Conservation (phyloP, 2,888 invertebrate genomes). For the Hetaerina titia region DNA sequence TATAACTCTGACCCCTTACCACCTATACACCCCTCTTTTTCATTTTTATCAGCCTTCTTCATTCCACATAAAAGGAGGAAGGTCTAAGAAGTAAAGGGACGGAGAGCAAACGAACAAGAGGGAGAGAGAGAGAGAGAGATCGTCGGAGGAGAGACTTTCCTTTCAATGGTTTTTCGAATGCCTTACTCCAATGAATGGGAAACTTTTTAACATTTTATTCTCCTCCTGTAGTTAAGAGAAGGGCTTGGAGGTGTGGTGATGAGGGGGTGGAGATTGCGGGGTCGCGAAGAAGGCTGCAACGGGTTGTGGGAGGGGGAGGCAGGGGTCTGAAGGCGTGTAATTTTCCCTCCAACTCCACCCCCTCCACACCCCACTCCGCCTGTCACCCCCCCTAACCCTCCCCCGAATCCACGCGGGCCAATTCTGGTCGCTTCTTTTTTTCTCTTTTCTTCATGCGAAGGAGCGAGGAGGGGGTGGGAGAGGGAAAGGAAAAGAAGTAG, state of each 20-base stretch:
- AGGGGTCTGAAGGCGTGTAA: constrained; percentile 13
- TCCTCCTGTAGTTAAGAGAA: neutral
- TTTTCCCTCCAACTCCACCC: neutral
- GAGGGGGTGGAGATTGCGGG: neutral
- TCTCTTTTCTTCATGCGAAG: neutral
- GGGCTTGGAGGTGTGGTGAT: neutral
- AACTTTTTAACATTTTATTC: constrained; percentile 47
- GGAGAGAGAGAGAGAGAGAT: neutral
- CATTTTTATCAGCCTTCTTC: neutral
- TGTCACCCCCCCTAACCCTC: neutral
- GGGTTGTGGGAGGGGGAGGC: neutral
- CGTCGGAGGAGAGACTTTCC: neutral
- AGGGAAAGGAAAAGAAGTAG: neutral
- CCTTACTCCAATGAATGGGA: constrained; percentile 36
- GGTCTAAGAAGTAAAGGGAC: no score
- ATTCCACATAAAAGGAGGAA: neutral
- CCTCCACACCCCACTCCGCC: neutral
- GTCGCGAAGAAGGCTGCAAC: no score
- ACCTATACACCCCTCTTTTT: neutral
- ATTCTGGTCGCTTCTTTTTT: neutral
- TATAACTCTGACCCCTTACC: neutral
- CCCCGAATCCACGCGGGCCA: neutral
- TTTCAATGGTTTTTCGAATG: constrained; percentile 47
- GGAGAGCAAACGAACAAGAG: neutral
- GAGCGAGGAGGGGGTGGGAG: neutral